Evolutionary conservation across 64 coral and sea anemone genomes (phyloP).

Genomic region (Porites lutea): DNA sequence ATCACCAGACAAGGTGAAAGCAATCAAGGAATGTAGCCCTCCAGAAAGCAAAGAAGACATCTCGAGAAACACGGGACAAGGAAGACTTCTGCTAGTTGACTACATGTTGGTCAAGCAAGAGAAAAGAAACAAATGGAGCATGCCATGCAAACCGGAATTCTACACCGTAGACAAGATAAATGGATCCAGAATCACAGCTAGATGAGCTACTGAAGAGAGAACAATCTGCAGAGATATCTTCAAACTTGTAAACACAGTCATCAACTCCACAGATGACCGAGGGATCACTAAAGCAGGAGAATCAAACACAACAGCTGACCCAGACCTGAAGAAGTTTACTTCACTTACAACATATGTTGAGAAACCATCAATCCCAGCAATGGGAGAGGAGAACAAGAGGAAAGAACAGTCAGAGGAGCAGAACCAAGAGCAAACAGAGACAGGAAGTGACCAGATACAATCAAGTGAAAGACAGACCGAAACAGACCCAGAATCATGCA

Average conservation of each 20-base stretch:
- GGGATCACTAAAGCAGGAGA: background rate
- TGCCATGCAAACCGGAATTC: slow-evolving; percentile 61
- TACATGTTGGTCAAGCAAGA: slow-evolving; percentile 33
- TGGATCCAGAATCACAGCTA: slow-evolving; percentile 54
- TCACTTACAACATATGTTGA: too few species aligned
- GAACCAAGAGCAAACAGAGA: too few species aligned
- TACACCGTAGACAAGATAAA: slow-evolving; percentile 19
- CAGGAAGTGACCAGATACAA: too few species aligned
- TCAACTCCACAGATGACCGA: slow-evolving; percentile 65
- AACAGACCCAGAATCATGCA: too few species aligned
- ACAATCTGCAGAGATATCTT: slow-evolving; percentile 59
- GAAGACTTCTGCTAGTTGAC: slow-evolving; percentile 4
- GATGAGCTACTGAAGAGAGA: slow-evolving; percentile 41
- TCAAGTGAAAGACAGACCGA: too few species aligned
- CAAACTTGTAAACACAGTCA: slow-evolving; percentile 65
- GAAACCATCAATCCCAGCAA: too few species aligned
- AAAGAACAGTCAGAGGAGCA: too few species aligned
- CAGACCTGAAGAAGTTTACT: background rate
- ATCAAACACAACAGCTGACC: background rate
- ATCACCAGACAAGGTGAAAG: slow-evolving; percentile 77
- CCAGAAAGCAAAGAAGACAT: slow-evolving; percentile 58
- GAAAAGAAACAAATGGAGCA: slow-evolving; percentile 59
- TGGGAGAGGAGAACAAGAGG: too few species aligned
- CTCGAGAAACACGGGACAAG: background rate
- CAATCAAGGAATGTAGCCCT: slow-evolving; percentile 55